Evolutionary conservation across 2,797 vertebrate genomes (phyloP).

Genomic region (Chrosomus eos): DNA sequence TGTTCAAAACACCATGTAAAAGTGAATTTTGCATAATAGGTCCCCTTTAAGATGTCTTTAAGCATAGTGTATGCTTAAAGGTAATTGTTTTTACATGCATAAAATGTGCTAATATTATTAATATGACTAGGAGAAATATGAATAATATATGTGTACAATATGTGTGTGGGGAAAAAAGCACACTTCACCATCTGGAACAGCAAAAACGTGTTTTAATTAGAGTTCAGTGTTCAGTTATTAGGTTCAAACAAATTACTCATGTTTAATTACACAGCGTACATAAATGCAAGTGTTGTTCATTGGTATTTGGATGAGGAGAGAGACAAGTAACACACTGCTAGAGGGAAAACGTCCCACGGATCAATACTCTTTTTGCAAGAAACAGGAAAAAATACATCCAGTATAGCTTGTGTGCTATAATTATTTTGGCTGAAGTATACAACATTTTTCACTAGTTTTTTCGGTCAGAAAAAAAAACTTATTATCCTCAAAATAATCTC

Average conservation of each 20-base stretch:
- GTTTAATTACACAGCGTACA: constrained; percentile 21
- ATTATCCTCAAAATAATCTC: constrained; percentile 23
- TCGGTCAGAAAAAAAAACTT: constrained; percentile 4
- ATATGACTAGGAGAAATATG: constrained; percentile 5
- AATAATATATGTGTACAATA: constrained; percentile 59
- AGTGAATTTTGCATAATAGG: no score
- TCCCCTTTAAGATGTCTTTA: neutral
- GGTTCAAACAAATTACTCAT: constrained; percentile 29
- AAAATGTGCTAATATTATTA: constrained; percentile 4
- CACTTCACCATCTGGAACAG: constrained; percentile 46
- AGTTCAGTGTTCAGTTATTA: constrained; percentile 43
- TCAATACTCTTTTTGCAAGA: constrained; percentile 18
- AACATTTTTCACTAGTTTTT: neutral
- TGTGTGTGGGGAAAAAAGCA: constrained; percentile 20
- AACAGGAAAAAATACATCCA: neutral
- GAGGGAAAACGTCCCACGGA: neutral
- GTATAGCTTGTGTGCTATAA: neutral
- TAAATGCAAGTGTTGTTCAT: constrained; percentile 17
- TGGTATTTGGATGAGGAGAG: neutral
- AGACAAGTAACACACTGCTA: neutral
- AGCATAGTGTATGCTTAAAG: neutral
- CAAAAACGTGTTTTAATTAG: constrained; percentile 51
- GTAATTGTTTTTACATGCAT: constrained; percentile 6
- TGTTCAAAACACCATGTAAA: no score
- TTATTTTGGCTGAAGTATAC: neutral